Percentiles rank a stretch among this genome's conserved stretches.
These are phyloP conservation scores for Pipistrellus pygmaeus DNA, from an alignment of 2,797 vertebrate species.

Conservation along the genomic window DNA sequence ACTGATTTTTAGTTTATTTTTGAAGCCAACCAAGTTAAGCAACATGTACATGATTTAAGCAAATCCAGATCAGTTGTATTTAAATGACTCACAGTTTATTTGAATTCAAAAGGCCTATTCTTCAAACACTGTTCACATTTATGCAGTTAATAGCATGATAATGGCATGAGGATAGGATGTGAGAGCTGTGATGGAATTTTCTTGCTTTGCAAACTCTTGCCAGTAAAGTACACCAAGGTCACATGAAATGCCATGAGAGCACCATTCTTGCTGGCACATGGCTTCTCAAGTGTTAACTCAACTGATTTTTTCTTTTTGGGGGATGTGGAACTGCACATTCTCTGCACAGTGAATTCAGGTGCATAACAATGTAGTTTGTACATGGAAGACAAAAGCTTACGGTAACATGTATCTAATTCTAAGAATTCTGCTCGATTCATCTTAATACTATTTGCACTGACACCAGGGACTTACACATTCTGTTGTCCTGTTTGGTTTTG, in stretches of 20 bases:
- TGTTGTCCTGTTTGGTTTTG: neutral
- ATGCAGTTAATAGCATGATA: too few relatives aligned
- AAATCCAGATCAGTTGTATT: conserved; percentile 6
- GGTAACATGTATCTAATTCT: neutral
- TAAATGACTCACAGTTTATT: neutral
- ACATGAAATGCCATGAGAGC: fast-evolving
- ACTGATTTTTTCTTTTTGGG: neutral
- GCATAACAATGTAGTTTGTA: neutral
- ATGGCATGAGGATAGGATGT: neutral
- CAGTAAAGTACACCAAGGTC: neutral
- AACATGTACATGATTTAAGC: neutral
- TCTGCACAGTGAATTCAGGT: neutral
- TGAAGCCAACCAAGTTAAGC: neutral
- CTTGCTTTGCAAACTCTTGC: neutral
- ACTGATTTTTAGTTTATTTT: neutral
- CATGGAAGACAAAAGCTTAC: neutral
- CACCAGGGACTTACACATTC: neutral
- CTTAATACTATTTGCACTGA: neutral
- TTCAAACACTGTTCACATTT: neutral
- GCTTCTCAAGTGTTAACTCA: neutral
- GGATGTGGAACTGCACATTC: neutral
- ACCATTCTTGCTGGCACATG: neutral
- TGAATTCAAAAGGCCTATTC: neutral
- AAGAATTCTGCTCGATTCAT: neutral
- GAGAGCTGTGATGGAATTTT: neutral